phyloP scores from a whole-genome alignment of 2,888 invertebrate genomes.

The Phyllotreta cruciferae region DNA sequence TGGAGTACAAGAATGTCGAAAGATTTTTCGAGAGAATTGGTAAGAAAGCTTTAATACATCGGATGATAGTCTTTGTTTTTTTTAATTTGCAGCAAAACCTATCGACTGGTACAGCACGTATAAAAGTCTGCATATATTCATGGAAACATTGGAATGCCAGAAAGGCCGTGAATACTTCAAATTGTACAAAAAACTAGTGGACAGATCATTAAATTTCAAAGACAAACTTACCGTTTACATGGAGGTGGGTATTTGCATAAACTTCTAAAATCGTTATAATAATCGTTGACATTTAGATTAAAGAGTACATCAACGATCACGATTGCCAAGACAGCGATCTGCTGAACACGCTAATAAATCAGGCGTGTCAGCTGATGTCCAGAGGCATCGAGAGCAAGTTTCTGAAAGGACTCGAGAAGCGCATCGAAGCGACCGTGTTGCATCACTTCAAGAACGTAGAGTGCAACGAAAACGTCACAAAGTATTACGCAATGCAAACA shows the following conservation, averaged over 20 bases:
- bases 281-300: constrained; percentile 48
- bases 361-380: constrained; percentile 74
- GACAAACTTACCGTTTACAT: constrained; percentile 72
- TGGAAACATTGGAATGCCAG: constrained; percentile 84
- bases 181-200: constrained; percentile 73
- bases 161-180: constrained; percentile 77
- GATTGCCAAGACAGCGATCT: constrained; percentile 66
- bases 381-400: constrained; percentile 67
- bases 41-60: constrained; percentile 22
- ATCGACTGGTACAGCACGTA: constrained; percentile 64
- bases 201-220: constrained; percentile 66
- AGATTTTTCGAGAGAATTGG: constrained; percentile 70
- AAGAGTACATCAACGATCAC: constrained; percentile 70
- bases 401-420: constrained; percentile 70
- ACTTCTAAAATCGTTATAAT: too few species aligned
- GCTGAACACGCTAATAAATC: constrained; percentile 70
- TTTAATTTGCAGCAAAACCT: constrained; percentile 58
- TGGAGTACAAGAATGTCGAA: constrained; percentile 67
- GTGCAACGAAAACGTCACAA: constrained; percentile 66
- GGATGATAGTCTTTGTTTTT: not conserved
- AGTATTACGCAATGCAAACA: constrained; percentile 34
- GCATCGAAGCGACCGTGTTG: constrained; percentile 67
- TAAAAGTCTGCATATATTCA: constrained; percentile 70
- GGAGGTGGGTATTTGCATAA: constrained; percentile 59
- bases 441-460: constrained; percentile 67